Evolutionary conservation across 2,797 vertebrate genomes (phyloP), one percentile per base, ranked within the genome.

Genomic region (Apodemus agrarius): DNA sequence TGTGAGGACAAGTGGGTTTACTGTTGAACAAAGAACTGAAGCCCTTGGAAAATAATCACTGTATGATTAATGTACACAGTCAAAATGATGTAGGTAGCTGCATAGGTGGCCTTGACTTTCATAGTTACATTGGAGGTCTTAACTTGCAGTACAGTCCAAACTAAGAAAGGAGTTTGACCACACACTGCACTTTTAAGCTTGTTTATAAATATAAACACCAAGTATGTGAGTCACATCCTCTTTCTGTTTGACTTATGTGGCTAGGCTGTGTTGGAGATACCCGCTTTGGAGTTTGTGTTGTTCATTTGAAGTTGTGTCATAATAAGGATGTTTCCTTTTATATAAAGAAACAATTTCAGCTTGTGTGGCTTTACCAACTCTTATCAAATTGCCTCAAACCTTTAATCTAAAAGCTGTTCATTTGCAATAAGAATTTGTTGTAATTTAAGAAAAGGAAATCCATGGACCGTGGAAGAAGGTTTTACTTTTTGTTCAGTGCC

Each of bases 391-490:
- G 74, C 6, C 29, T 74, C 17, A 29, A 67, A 21, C 29, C 59
- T 75, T 3, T 40, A 31, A 54, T 74, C 46, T 46, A 74, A 84
- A 90, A 81, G 43, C 22, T 14, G 22, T 65, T 80, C 57, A 74
- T 24, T 17, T 79, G 40, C 43, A 63, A 31, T n/a, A 81, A 34
- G 37, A 79, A 3, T 57, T 22, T 12, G 34, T 37, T 22, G 37
- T 37, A 65, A 84, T 49, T 92, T 89, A 72, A 37, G 72, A 59
- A 88, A 87, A 96, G n/a, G 24, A 63, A 76, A 90, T 54, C 24
- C 34, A 49, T 22, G 40, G 76, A 75, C 65, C 3, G 69, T 95
- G 34, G n/a, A 37, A 34, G 65, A 31, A 31, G 13, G 6, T 89
- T 61, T 81, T 24, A 88, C 0, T 40, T n/a, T 43, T 67, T 59